A percentile compares a stretch with the other conserved stretches of the same genome.
phyloP scores from a whole-genome alignment of 2,797 vertebrate species.

The Etheostoma nigrum region DNA sequence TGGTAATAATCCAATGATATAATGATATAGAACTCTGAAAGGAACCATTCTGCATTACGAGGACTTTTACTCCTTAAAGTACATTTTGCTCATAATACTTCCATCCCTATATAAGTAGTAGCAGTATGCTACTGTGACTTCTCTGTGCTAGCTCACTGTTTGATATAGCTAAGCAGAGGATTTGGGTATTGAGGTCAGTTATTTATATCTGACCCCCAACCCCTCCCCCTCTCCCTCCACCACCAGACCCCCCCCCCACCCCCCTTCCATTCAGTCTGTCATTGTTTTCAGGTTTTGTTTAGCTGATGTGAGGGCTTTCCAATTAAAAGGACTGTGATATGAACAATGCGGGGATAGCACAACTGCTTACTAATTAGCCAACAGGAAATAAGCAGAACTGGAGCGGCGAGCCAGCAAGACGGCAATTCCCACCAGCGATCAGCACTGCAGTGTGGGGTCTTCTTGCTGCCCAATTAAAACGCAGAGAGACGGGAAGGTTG shows the following conservation, averaged over 20 bases:
- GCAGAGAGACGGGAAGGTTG: slow-evolving; percentile 7
- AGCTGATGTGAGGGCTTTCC: slow-evolving; percentile 54
- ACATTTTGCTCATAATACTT: too few species aligned
- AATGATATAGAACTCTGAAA: too few species aligned
- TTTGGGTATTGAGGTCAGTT: slow-evolving; percentile 70
- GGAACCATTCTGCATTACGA: too few species aligned
- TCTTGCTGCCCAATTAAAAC: slow-evolving; percentile 65
- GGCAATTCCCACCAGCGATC: slow-evolving; percentile 56
- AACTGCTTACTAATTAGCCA: slow-evolving; percentile 72
- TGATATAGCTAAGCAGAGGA: slow-evolving; percentile 37
- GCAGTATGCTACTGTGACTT: neutral
- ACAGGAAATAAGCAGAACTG: slow-evolving; percentile 61
- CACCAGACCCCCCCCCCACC: neutral
- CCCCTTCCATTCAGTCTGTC: slow-evolving; percentile 29
- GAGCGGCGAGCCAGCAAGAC: slow-evolving; percentile 55
- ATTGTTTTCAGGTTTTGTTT: slow-evolving; percentile 41
- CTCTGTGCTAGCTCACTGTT: slow-evolving; percentile 5
- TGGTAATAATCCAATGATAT: too few species aligned
- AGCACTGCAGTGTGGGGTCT: slow-evolving; percentile 62
- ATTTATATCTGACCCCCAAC: slow-evolving; percentile 67
- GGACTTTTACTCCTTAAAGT: too few species aligned
- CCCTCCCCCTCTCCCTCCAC: neutral
- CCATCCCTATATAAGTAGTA: too few species aligned
- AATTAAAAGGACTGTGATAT: slow-evolving; percentile 68
- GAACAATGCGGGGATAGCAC: slow-evolving; percentile 23